Evolutionary conservation across 64 coral and sea anemone genomes (phyloP).

Genomic region (Acropora tenuis): DNA sequence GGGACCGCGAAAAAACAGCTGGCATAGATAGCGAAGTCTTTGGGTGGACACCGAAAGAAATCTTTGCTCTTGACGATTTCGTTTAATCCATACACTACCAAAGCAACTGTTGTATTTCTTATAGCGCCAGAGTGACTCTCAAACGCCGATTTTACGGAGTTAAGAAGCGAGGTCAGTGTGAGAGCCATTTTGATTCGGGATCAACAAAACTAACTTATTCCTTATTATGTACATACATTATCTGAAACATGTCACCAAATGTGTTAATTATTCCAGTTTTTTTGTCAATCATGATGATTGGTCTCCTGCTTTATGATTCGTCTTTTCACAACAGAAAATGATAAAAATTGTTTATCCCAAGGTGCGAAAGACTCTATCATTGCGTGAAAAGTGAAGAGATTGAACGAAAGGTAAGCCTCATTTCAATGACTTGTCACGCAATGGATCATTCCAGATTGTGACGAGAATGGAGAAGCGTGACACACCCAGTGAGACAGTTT

Average conservation of each 20-base stretch:
- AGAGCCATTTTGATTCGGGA: slow-evolving; percentile 42
- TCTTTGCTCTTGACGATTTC: slow-evolving; percentile 70
- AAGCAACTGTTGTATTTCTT: slow-evolving; percentile 57
- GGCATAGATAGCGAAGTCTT: slow-evolving; percentile 64
- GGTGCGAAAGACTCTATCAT: no score
- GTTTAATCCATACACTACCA: slow-evolving; percentile 80
- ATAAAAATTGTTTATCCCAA: no score
- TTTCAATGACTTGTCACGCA: no score
- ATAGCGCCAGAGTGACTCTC: slow-evolving; percentile 64
- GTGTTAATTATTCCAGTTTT: no score
- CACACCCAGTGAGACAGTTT: no score
- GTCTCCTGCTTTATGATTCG: no score
- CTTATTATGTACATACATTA: not conserved
- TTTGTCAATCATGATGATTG: no score
- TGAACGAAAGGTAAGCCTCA: no score
- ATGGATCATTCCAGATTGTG: no score
- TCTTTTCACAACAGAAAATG: no score
- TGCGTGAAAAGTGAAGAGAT: no score
- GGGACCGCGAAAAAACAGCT: slow-evolving; percentile 80
- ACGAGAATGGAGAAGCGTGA: no score
- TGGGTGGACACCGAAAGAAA: slow-evolving; percentile 70
- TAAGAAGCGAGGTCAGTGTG: slow-evolving; percentile 66
- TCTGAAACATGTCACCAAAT: not conserved
- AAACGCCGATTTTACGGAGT: slow-evolving; percentile 63
- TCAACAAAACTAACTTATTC: not conserved